Evolutionary conservation across 1,140 invertebrate species (phyloP).

Genomic region (Nilaparvata lugens): DNA sequence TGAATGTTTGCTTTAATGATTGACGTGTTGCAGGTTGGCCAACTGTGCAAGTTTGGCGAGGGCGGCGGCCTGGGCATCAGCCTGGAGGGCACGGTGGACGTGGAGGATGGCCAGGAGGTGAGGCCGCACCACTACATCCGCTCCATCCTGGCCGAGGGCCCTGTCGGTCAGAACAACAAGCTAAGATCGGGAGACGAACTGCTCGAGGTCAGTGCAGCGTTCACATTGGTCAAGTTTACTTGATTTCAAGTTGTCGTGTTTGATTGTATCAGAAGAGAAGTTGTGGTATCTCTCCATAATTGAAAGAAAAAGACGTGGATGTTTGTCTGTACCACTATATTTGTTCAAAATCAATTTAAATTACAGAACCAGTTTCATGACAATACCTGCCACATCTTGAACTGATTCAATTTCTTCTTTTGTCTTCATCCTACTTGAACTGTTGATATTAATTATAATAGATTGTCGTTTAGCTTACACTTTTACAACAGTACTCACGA

Average conservation of each 20-base stretch:
- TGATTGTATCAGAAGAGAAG: neutral
- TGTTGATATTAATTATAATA: too few relatives aligned
- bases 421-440: too few relatives aligned
- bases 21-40: conserved; percentile 48
- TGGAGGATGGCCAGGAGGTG: conserved; percentile 62
- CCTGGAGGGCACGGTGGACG: conserved; percentile 77
- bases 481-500: too few relatives aligned
- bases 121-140: conserved; percentile 73
- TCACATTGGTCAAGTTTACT: too few relatives aligned
- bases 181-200: conserved; percentile 85
- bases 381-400: too few relatives aligned
- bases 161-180: conserved; percentile 61
- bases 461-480: too few relatives aligned
- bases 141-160: conserved; percentile 71
- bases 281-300: too few relatives aligned
- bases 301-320: neutral
- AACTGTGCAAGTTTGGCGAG: conserved; percentile 55
- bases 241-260: neutral
- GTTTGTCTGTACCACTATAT: too few relatives aligned
- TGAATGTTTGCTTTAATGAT: too few relatives aligned
- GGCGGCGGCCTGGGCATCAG: conserved; percentile 77
- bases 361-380: too few relatives aligned
- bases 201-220: conserved; percentile 56
- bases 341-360: too few relatives aligned
- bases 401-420: too few relatives aligned